A percentile compares a stretch with the other conserved stretches of the same genome.
Evolutionary conservation across 2,888 invertebrate genomes (phyloP).

Genomic region (Drosophila merina): DNA sequence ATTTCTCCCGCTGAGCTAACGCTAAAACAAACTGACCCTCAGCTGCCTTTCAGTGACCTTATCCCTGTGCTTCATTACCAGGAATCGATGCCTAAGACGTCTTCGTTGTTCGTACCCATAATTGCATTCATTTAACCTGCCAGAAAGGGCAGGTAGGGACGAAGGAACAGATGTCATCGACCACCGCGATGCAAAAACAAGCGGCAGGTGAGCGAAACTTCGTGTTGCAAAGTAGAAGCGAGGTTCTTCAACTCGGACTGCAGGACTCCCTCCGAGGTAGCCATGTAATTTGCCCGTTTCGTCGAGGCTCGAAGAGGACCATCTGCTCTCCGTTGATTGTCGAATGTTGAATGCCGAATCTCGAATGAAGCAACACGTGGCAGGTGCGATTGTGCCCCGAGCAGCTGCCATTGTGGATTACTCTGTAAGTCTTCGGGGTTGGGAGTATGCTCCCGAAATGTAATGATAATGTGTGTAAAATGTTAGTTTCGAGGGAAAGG

Average conservation of each 20-base stretch:
- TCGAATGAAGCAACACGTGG: constrained; percentile 64
- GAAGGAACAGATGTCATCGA: constrained; percentile 33
- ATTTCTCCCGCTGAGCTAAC: no score
- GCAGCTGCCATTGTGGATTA: constrained; percentile 20
- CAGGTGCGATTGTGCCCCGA: constrained; percentile 61
- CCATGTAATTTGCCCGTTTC: constrained; percentile 68
- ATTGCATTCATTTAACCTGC: constrained; percentile 42
- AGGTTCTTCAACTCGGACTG: constrained; percentile 53
- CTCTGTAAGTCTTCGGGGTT: background rate
- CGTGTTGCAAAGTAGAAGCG: constrained; percentile 44
- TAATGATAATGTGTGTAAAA: no score
- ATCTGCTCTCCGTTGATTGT: constrained; percentile 30
- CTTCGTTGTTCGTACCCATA: constrained; percentile 1
- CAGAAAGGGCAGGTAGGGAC: constrained; percentile 27
- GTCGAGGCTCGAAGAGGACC: constrained; percentile 13
- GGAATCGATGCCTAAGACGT: no score
- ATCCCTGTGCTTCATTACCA: no score
- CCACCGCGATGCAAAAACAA: constrained; percentile 29
- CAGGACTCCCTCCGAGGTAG: constrained; percentile 39
- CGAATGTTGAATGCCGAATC: constrained; percentile 8
- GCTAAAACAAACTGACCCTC: background rate
- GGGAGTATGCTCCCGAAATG: background rate
- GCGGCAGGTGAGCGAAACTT: constrained; percentile 71
- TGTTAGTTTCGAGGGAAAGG: no score
- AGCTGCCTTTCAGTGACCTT: background rate